Evolutionary conservation across 2,113 vertebrate genomes (phyloP), one percentile per base, ranked within the genome.

Genomic region (Oryzias melastigma): DNA sequence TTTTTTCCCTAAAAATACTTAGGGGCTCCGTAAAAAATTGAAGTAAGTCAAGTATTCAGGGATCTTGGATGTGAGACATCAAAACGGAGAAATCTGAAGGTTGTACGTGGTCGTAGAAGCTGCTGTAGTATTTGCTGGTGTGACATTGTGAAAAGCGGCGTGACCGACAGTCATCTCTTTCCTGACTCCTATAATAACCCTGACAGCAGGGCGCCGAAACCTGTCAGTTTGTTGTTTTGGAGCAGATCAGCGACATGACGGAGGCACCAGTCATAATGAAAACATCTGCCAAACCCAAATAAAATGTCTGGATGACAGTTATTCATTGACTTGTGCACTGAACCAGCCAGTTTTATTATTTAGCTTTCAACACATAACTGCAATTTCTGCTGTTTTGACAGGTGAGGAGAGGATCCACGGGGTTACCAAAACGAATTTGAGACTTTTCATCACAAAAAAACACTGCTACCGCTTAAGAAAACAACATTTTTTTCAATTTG

Each of bases 121-220:
- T 51, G 48, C 62, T 63, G 45, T 20, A 52, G 60, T 62, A 47
- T 80, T 75, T 63, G 46, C 48, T 24, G 18, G 51, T 56, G 42
- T 72, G 62, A 73, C 62, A 47, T 55, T 77, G 56, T 65, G 58
- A 52, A 62, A 78, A 58, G 18, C 19, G 29, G 35, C 56, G 58
- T 65, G 77, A 77, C 65, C 64, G 54, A 57, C 46, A 77, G 62
- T 72, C 80, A 69, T 77, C 58, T 59, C 52, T 52, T 42, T 19
- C 47, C 54, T 17, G 14, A 79, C 73, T 81, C 62, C 19, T 61
- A 62, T 66, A 75, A 85, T 64, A 66, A 69, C 60, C 52, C 59
- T 44, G 59, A 62, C 82, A 77, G 62, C 68, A 58, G 64, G 60
- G 58, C 54, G 45, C 27, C 20, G 63, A 65, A 71, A 25, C 19